A percentile compares a stretch with the other conserved stretches of the same genome.
Conservation (phyloP, 2,797 vertebrate genomes). For the Alfaro cultratus region DNA sequence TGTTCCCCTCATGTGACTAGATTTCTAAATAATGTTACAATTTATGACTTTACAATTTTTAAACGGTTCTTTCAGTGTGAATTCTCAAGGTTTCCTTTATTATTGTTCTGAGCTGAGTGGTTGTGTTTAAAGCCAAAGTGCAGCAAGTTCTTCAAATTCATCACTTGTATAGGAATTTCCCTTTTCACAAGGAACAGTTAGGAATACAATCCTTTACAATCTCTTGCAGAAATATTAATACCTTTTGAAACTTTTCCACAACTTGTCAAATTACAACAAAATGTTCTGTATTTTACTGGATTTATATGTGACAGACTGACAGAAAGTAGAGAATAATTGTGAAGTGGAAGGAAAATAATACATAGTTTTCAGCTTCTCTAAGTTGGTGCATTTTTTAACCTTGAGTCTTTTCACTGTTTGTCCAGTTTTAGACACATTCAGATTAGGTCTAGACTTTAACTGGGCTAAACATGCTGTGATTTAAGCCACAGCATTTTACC, state of each 20-base stretch:
- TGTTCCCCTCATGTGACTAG: conserved; percentile 16
- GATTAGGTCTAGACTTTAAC: background rate
- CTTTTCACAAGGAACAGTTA: conserved; percentile 41
- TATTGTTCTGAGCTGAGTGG: conserved; percentile 50
- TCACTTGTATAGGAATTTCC: conserved; percentile 22
- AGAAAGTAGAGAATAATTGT: background rate
- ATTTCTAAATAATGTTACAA: background rate
- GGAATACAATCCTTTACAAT: conserved; percentile 23
- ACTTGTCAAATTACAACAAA: background rate
- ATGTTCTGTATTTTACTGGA: background rate
- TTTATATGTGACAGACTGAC: background rate
- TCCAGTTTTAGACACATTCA: background rate
- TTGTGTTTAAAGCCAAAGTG: conserved; percentile 37
- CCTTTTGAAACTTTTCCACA: background rate
- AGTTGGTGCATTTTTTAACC: background rate
- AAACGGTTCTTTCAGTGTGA: background rate
- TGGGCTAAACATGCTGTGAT: background rate
- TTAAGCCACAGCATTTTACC: background rate
- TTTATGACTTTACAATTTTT: background rate
- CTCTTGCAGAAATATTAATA: background rate
- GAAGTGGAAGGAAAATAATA: background rate
- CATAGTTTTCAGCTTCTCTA: background rate
- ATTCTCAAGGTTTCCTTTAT: conserved; percentile 13
- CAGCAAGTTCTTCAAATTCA: conserved; percentile 15
- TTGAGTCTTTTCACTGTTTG: background rate